A percentile compares a stretch with the other conserved stretches of the same genome.
Conservation (phyloP, 2,797 vertebrate species). For the Amphiprion clarkii region DNA sequence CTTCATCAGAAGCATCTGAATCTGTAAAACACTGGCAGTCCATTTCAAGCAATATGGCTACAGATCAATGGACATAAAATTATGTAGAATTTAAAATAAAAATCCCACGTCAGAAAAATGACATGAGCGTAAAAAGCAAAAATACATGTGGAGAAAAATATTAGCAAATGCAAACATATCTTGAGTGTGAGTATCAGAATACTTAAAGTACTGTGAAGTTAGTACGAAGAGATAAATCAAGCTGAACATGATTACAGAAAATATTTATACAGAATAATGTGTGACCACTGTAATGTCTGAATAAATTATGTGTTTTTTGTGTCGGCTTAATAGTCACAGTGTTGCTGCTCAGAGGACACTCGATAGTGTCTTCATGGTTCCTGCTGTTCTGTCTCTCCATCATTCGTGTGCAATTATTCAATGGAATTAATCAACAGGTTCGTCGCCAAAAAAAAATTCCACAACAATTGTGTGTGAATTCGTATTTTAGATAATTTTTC, state of each 20-base stretch:
- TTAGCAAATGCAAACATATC: slow-evolving; percentile 21
- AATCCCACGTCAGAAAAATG: slow-evolving; percentile 16
- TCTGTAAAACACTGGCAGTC: slow-evolving; percentile 67
- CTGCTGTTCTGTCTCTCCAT: neutral
- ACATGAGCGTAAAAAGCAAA: slow-evolving; percentile 39
- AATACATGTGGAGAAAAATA: slow-evolving; percentile 21
- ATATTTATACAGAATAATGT: neutral
- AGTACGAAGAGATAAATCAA: slow-evolving; percentile 7
- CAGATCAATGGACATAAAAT: slow-evolving; percentile 38
- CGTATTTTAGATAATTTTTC: too few relatives aligned
- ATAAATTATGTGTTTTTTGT: slow-evolving; percentile 35
- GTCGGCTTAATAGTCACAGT: slow-evolving; percentile 9
- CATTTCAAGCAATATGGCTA: slow-evolving; percentile 69
- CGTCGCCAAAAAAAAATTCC: neutral
- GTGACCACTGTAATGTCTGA: slow-evolving; percentile 20
- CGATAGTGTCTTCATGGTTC: neutral
- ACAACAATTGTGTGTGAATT: too few relatives aligned
- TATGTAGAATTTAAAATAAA: slow-evolving; percentile 27
- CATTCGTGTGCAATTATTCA: neutral
- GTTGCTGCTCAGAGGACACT: slow-evolving; percentile 19
- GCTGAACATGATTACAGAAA: neutral
- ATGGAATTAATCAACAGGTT: neutral
- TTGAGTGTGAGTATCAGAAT: slow-evolving; percentile 7
- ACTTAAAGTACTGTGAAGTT: neutral
- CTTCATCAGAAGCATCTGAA: slow-evolving; percentile 53